These are phyloP conservation scores for Gadus chalcogrammus DNA, from an alignment of 2,113 vertebrate genomes.

Conservation along the genomic window DNA sequence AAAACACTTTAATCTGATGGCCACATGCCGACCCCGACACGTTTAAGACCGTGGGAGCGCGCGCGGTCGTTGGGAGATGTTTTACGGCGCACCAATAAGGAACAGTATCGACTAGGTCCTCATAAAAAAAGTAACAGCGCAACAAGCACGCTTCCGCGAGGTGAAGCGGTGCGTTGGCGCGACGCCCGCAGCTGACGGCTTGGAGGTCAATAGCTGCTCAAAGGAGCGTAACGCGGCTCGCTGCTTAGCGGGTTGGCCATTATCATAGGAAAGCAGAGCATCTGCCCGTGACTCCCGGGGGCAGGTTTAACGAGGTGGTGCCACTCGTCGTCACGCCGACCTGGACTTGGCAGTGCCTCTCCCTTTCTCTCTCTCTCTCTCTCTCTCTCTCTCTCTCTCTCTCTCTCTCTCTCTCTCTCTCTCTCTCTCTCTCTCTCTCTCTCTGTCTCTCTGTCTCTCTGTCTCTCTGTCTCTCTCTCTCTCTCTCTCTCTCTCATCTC, in stretches of 20 bases:
- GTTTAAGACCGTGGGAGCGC: slow-evolving; percentile 4
- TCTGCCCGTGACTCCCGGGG: slow-evolving; percentile 55
- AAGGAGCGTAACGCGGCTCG: slow-evolving; percentile 49
- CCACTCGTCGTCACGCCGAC: slow-evolving; percentile 39
- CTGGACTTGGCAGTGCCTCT: slow-evolving; percentile 39
- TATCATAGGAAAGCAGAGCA: slow-evolving; percentile 58
- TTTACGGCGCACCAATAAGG: slow-evolving; percentile 2
- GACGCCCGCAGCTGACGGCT: slow-evolving; percentile 40
- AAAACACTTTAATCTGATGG: slow-evolving; percentile 20
- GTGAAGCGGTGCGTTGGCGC: slow-evolving; percentile 27
- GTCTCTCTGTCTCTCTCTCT: not conserved
- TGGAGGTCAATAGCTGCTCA: slow-evolving; percentile 55
- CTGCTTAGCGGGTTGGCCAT: slow-evolving; percentile 52
- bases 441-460: not conserved
- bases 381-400: no score
- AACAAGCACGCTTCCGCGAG: slow-evolving; percentile 26
- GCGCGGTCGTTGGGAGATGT: slow-evolving; percentile 4
- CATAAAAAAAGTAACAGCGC: slow-evolving; percentile 25
- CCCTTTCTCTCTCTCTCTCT: not conserved
- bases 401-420: slow-evolving; percentile 14
- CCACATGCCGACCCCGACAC: slow-evolving; percentile 20
- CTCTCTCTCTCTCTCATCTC: slow-evolving; percentile 7
- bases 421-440: not conserved
- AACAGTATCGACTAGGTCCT: slow-evolving; percentile 16
- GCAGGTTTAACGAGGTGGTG: slow-evolving; percentile 61